A percentile compares a stretch with the other conserved stretches of the same genome.
Conservation (phyloP, 2,113 vertebrate species). For the Blennius ocellaris region DNA sequence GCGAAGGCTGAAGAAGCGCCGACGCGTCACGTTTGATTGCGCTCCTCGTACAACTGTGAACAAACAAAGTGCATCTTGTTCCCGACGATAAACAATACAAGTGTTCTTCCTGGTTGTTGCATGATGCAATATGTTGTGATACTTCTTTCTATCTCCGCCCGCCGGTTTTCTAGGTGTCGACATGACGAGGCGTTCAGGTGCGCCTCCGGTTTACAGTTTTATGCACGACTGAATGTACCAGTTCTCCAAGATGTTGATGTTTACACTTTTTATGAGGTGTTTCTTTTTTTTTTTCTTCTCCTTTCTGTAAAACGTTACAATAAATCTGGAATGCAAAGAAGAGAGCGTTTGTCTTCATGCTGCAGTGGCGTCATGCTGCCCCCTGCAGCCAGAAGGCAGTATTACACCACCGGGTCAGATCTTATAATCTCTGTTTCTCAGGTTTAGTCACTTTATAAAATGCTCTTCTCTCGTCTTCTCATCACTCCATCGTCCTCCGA, state of each 20-base stretch:
- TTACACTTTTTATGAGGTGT: slow-evolving; percentile 79
- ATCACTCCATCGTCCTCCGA: too few species aligned
- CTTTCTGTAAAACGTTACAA: slow-evolving; percentile 71
- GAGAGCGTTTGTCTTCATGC: background rate
- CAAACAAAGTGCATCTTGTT: slow-evolving; percentile 14
- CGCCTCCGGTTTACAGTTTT: slow-evolving; percentile 37
- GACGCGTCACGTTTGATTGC: slow-evolving; percentile 14
- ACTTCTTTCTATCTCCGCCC: slow-evolving; percentile 38
- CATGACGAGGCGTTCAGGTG: slow-evolving; percentile 28
- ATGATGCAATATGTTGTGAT: slow-evolving; percentile 75
- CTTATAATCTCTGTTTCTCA: too few species aligned
- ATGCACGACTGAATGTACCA: slow-evolving; percentile 76
- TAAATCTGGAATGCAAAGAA: slow-evolving; percentile 77
- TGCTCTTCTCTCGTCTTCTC: too few species aligned
- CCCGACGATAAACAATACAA: slow-evolving; percentile 28
- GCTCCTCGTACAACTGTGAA: slow-evolving; percentile 38
- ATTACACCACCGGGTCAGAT: background rate
- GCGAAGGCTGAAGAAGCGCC: too few species aligned
- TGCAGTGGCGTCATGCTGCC: slow-evolving; percentile 6
- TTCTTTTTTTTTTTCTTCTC: too few species aligned
- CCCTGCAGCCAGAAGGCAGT: slow-evolving; percentile 4
- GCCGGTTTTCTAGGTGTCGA: slow-evolving; percentile 59
- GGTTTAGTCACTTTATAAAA: too few species aligned
- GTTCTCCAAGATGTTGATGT: slow-evolving; percentile 63
- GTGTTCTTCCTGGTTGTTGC: slow-evolving; percentile 77